phyloP scores from a whole-genome alignment of 2,888 invertebrate genomes.

The Gastrophysa polygoni region DNA sequence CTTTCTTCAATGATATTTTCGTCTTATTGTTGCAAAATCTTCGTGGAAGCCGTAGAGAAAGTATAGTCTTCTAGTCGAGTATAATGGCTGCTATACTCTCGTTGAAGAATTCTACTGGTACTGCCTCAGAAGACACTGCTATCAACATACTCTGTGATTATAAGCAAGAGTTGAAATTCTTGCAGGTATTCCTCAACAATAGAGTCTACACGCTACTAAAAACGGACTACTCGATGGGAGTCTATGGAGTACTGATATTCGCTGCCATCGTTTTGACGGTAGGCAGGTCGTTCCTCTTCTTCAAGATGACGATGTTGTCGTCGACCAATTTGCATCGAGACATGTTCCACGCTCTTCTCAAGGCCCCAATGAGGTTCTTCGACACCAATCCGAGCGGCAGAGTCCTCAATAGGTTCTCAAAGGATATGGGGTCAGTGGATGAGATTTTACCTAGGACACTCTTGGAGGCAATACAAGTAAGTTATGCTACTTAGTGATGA shows the following conservation, averaged over 20 bases:
- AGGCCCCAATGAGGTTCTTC: constrained; percentile 71
- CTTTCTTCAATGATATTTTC: too few species aligned
- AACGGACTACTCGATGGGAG: constrained; percentile 42
- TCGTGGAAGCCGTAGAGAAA: too few species aligned
- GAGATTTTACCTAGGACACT: constrained; percentile 71
- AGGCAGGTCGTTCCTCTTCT: constrained; percentile 71
- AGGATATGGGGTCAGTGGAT: constrained; percentile 81
- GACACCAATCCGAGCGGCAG: constrained; percentile 82
- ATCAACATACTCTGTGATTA: not conserved
- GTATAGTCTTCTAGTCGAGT: too few species aligned
- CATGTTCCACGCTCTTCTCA: constrained; percentile 76
- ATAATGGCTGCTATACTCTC: too few species aligned
- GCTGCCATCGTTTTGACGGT: constrained; percentile 66
- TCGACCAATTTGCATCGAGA: constrained; percentile 75
- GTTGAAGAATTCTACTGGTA: too few species aligned
- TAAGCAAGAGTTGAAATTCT: not conserved
- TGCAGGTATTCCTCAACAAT: not conserved
- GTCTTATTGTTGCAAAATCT: too few species aligned
- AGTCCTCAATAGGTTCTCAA: constrained; percentile 81
- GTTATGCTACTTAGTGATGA: too few species aligned
- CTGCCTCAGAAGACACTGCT: too few species aligned
- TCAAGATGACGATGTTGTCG: constrained; percentile 75
- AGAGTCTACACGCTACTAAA: constrained; percentile 26
- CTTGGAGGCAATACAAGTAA: constrained; percentile 67
- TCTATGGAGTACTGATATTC: constrained; percentile 65